A percentile compares a stretch with the other conserved stretches of the same genome.
Evolutionary conservation across 2,113 vertebrate species (phyloP).

Genomic region (Marmota flaviventris): DNA sequence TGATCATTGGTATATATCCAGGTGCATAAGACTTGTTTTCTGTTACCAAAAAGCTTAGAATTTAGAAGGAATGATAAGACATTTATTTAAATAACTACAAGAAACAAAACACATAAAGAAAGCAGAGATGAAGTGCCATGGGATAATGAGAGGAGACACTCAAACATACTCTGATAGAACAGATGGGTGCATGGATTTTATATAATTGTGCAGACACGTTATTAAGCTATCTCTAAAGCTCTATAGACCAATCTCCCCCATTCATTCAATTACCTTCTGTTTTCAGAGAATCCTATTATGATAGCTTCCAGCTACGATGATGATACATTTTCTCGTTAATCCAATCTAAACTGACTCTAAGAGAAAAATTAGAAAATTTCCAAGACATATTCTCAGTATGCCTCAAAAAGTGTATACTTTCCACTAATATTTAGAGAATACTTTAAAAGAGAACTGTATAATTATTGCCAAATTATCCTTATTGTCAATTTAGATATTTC

Average conservation of each 20-base stretch:
- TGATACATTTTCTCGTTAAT: constrained; percentile 42
- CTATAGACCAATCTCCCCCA: background rate
- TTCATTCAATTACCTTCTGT: constrained; percentile 16
- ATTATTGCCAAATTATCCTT: constrained; percentile 40
- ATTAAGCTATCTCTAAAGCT: constrained; percentile 49
- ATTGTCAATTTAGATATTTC: background rate
- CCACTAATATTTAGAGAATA: background rate
- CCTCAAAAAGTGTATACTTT: background rate
- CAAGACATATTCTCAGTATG: background rate
- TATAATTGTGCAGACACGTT: background rate
- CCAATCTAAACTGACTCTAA: background rate
- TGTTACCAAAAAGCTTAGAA: background rate
- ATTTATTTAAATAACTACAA: background rate
- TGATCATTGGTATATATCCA: background rate
- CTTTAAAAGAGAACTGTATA: background rate
- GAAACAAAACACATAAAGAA: background rate
- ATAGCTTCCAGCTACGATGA: background rate
- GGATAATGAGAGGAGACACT: background rate
- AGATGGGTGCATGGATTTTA: background rate
- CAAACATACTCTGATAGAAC: background rate
- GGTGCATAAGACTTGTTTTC: background rate
- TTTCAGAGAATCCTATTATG: background rate
- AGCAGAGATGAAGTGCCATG: background rate
- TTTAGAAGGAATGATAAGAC: background rate
- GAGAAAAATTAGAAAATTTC: constrained; percentile 19